These are phyloP conservation scores for Laspeyria flexula DNA, from an alignment of 2,888 invertebrate species.

Conservation along the genomic window DNA sequence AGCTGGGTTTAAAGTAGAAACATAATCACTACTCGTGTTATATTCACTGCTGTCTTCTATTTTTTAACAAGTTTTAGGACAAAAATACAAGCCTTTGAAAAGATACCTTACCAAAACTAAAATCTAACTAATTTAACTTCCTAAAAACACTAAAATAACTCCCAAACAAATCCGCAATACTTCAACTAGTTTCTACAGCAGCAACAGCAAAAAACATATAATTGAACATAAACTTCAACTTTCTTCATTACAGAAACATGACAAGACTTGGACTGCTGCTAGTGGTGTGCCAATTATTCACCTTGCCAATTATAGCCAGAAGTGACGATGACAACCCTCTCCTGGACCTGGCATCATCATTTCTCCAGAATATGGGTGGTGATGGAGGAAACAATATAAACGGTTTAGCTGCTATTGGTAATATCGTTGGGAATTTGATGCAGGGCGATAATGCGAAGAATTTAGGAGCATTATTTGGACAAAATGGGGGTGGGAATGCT, in stretches of 20 bases:
- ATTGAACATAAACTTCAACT: neutral
- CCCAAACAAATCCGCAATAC: neutral
- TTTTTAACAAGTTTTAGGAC: no score
- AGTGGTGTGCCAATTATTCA: constrained; percentile 54
- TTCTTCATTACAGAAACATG: constrained; percentile 56
- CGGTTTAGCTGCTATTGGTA: constrained; percentile 87
- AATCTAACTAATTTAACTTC: no score
- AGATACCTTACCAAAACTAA: no score
- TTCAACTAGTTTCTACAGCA: neutral
- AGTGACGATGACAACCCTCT: constrained; percentile 85
- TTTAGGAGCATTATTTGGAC: constrained; percentile 72
- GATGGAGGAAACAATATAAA: constrained; percentile 66
- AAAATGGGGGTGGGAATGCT: constrained; percentile 60
- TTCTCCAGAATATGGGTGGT: constrained; percentile 87
- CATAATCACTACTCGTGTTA: no score
- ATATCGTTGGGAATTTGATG: constrained; percentile 88
- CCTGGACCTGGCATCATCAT: constrained; percentile 89
- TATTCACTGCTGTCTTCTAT: no score
- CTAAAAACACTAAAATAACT: no score
- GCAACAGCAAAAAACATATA: neutral
- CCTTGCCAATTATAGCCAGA: constrained; percentile 62
- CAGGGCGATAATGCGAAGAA: constrained; percentile 88
- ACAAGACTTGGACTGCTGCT: constrained; percentile 55
- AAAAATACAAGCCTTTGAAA: no score
- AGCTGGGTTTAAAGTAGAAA: no score